These are phyloP conservation scores for Pachyrhynchus sulphureomaculatus DNA, from an alignment of 1,140 invertebrate species.

Conservation along the genomic window DNA sequence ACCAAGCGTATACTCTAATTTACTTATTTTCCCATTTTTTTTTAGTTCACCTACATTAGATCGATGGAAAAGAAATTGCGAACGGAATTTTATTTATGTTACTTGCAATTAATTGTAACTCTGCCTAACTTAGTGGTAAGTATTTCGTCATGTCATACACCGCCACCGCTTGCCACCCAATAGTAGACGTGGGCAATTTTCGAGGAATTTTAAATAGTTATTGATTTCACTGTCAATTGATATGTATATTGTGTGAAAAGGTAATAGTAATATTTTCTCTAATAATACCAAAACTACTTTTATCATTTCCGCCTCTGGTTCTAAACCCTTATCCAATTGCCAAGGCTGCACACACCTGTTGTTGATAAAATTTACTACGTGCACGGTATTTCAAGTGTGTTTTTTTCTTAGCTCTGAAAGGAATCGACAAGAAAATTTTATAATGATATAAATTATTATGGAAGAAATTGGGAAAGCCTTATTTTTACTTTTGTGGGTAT, in stretches of 20 bases:
- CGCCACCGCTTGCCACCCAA: neutral
- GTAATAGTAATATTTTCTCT: neutral
- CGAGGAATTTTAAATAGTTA: too few species aligned
- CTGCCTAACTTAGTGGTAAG: too few species aligned
- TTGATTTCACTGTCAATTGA: neutral
- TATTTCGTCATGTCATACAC: neutral
- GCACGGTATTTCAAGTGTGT: neutral
- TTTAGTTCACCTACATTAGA: too few species aligned
- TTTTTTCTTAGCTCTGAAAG: neutral
- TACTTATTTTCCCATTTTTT: too few species aligned
- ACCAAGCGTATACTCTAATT: too few species aligned
- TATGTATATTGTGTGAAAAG: neutral
- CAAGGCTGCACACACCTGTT: conserved; percentile 1
- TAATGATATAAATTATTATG: too few species aligned
- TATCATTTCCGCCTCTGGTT: neutral
- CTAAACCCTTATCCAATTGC: neutral
- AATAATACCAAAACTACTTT: neutral
- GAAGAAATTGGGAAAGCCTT: too few species aligned
- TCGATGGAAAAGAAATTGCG: too few species aligned
- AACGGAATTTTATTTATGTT: too few species aligned
- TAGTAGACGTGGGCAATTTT: neutral
- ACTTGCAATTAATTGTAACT: too few species aligned
- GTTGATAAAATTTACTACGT: conserved; percentile 3
- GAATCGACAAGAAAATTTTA: neutral
- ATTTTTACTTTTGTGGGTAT: too few species aligned